Evolutionary conservation across 2,888 invertebrate genomes (phyloP).

Genomic region (Hypomecis punctinalis): DNA sequence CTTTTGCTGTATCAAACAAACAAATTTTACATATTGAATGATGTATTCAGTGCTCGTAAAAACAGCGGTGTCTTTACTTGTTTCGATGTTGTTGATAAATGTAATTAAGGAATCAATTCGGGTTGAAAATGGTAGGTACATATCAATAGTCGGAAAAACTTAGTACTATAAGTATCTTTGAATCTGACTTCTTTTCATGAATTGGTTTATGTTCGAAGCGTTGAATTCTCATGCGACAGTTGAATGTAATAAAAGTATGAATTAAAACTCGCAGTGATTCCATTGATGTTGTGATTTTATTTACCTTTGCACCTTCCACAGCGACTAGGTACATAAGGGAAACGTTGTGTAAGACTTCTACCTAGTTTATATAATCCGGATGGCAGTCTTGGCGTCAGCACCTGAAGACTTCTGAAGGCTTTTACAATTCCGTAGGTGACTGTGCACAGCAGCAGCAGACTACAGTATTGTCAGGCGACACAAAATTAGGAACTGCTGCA

Average conservation of each 20-base stretch:
- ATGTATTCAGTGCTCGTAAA: slow-evolving; percentile 56
- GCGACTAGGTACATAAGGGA: neutral
- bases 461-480: no score
- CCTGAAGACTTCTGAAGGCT: no score
- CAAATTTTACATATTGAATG: slow-evolving; percentile 1
- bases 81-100: slow-evolving; percentile 84
- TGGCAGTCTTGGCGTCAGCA: no score
- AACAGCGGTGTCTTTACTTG: slow-evolving; percentile 73
- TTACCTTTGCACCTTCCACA: slow-evolving; percentile 36
- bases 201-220: slow-evolving; percentile 66
- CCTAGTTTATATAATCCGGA: no score
- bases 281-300: slow-evolving; percentile 76
- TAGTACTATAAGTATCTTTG: slow-evolving; percentile 85
- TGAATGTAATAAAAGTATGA: slow-evolving; percentile 83
- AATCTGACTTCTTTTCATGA: slow-evolving; percentile 67
- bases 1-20: neutral
- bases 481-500: no score
- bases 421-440: no score
- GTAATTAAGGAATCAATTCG: slow-evolving; percentile 82
- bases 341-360: no score
- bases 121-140: slow-evolving; percentile 69
- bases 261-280: slow-evolving; percentile 85
- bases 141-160: slow-evolving; percentile 76
- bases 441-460: no score
- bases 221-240: slow-evolving; percentile 74